Evolutionary conservation across 1,140 invertebrate genomes (phyloP).

Genomic region (Heliconius hewitsoni): DNA sequence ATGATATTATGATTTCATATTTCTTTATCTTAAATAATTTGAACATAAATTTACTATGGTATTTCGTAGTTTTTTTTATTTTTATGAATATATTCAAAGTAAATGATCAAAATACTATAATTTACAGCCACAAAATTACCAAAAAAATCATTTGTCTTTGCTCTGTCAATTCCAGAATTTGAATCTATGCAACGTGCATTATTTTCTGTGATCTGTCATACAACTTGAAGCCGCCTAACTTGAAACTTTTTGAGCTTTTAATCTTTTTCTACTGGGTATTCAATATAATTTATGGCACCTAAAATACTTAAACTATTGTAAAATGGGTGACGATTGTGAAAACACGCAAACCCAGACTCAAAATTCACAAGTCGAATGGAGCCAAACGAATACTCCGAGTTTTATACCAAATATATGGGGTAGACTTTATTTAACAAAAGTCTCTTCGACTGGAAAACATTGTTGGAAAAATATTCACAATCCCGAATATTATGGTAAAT

Average conservation of each 20-base stretch:
- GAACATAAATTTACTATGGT: too few relatives aligned
- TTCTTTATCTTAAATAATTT: too few relatives aligned
- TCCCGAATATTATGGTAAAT: constrained; percentile 71
- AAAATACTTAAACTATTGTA: constrained; percentile 25
- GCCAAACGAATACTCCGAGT: constrained; percentile 63
- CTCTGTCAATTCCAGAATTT: background rate
- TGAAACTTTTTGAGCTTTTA: constrained; percentile 21
- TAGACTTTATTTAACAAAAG: constrained; percentile 68
- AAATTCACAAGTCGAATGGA: constrained; percentile 77
- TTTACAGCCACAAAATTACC: background rate
- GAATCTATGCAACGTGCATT: background rate
- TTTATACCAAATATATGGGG: constrained; percentile 77
- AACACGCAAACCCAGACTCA: constrained; percentile 78
- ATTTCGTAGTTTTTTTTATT: too few relatives aligned
- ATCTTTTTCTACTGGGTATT: constrained; percentile 10
- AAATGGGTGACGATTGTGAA: constrained; percentile 62
- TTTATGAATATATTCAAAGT: too few relatives aligned
- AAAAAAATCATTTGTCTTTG: background rate
- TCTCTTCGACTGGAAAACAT: constrained; percentile 50
- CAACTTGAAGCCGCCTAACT: constrained; percentile 16
- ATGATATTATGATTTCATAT: too few relatives aligned
- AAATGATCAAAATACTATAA: background rate
- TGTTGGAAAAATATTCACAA: constrained; percentile 56
- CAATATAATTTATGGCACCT: constrained; percentile 6
- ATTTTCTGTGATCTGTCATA: constrained; percentile 26